phyloP scores from a whole-genome alignment of 2,113 vertebrate species.

The Ammospiza nelsoni region DNA sequence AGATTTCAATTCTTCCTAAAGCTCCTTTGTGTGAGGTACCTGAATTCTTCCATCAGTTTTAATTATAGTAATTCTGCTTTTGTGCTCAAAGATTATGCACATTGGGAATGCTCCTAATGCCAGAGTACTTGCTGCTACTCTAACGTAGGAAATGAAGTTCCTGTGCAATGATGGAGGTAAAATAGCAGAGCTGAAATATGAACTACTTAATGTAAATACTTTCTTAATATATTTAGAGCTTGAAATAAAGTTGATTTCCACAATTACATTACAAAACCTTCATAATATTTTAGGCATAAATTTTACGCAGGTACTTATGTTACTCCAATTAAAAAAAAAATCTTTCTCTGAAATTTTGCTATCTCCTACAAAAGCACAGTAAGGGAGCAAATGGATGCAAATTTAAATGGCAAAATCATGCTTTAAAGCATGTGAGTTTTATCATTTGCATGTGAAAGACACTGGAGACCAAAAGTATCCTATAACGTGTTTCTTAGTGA shows the following conservation, averaged over 20 bases:
- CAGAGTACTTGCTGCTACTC: neutral
- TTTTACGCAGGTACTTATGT: neutral
- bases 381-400: neutral
- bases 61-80: slow-evolving; percentile 17
- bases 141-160: neutral
- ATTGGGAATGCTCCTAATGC: neutral
- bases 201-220: neutral
- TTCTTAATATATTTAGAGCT: neutral
- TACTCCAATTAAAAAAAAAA: neutral
- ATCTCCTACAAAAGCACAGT: neutral
- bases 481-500: neutral
- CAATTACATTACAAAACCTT: neutral
- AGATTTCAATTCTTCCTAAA: neutral
- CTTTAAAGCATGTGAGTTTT: neutral
- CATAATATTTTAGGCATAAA: neutral
- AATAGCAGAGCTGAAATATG: neutral
- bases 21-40: neutral
- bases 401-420: neutral
- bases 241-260: neutral
- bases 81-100: neutral
- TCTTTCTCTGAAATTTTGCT: neutral
- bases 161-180: neutral
- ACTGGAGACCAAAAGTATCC: neutral
- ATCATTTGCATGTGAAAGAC: neutral
- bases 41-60: neutral